Evolutionary conservation across 2,888 invertebrate genomes (phyloP), one percentile per base, ranked within the genome.

Genomic region (Oxystoma pomonae): DNA sequence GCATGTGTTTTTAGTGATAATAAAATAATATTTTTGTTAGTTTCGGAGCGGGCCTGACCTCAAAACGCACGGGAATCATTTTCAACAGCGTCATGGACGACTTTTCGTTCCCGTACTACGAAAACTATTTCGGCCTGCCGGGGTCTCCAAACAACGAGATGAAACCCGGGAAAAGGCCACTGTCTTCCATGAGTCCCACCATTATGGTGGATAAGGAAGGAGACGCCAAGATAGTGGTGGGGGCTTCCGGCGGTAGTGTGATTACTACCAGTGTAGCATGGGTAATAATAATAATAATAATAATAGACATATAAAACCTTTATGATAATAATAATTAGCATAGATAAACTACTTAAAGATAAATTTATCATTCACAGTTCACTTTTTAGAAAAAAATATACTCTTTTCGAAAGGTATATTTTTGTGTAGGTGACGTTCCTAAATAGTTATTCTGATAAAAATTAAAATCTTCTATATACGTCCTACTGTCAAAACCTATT

Each of bases 1-100:
- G n/a, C n/a, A n/a, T n/a, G n/a, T n/a, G n/a, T n/a, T n/a, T n/a
- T n/a, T n/a, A n/a, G n/a, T n/a, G n/a, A n/a, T n/a, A n/a, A n/a
- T n/a, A n/a, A n/a, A n/a, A n/a, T n/a, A n/a, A 59, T 16, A 60
- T 60, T 68, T 67, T 70, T 78, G 81, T 12, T 77, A 96, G 95
- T 75, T 93, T 91, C 77, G 97, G 96, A 1, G 89, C 93, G 1
- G 90, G 90, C 63, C 84, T 90, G 67, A 84, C 90, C 2, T 94
- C 95, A 0, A 81, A 81, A 20, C 87, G 86, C 60, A 93, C 94
- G 0, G 98, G 97, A 0, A 91, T 98, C 19, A 83, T 98, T n/a
- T 89, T 94, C 79, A 98, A 98, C 79, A 92, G 95, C 77, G 92
- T 93, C 67, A 96, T 98, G 94, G 94, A 96, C 71, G 98, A 98